Evolutionary conservation across 2,113 vertebrate genomes (phyloP).

Genomic region (Chloebia gouldiae): DNA sequence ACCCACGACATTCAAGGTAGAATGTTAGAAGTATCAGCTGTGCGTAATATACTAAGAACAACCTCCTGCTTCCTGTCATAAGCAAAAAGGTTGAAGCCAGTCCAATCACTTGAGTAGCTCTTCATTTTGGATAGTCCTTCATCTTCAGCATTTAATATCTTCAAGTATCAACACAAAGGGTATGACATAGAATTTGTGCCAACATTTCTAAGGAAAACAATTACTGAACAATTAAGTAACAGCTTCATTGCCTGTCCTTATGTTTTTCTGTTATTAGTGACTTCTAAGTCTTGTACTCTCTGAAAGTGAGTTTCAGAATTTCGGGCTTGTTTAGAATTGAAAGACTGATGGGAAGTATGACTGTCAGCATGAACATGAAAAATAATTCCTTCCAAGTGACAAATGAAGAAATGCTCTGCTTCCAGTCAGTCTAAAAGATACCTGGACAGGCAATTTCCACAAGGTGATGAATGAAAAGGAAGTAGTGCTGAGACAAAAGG

Average conservation of each 20-base stretch:
- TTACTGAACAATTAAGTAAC: background rate
- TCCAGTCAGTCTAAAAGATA: slow-evolving; percentile 25
- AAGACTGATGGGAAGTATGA: background rate
- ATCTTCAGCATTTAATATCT: background rate
- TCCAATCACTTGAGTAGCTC: background rate
- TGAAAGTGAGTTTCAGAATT: background rate
- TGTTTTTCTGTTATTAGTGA: background rate
- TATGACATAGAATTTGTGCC: background rate
- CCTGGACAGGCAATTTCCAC: slow-evolving; percentile 48
- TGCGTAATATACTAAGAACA: background rate
- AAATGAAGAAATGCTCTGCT: slow-evolving; percentile 29
- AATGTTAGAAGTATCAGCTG: background rate
- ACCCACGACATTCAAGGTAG: background rate
- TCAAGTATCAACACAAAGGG: background rate
- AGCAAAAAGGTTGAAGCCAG: background rate
- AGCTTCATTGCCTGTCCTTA: background rate
- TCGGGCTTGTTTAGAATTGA: slow-evolving; percentile 16
- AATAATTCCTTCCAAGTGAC: slow-evolving; percentile 15
- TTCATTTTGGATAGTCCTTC: background rate
- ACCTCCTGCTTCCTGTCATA: background rate
- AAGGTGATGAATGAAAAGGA: slow-evolving; percentile 60
- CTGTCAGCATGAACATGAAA: background rate
- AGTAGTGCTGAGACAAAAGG: background rate
- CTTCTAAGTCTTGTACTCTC: background rate
- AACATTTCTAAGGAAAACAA: background rate